Base-by-base conservation (phyloP, 1,140 invertebrate genomes). In the Camponotus vicinus region DNA sequence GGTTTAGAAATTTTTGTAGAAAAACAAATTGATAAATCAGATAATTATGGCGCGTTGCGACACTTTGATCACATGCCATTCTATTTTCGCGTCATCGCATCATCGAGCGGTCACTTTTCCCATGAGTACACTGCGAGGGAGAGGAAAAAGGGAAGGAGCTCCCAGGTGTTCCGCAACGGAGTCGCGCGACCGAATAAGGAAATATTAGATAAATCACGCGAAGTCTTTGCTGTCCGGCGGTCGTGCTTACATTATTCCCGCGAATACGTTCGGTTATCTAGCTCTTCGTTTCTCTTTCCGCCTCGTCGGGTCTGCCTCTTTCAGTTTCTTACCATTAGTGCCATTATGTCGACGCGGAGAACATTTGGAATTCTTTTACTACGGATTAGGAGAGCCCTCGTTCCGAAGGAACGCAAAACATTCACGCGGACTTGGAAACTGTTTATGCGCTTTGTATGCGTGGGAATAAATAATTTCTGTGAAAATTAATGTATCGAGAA, bases 171-270 rank as follows among this genome's bases (percentile, higher is more conserved):
- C 90, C 32, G 84, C 85, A 86, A 70, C 76, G 82, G 77, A 85
- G 83, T 79, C 86, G 76, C 40, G 85, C 70, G 85, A 77, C 92
- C 92, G 89, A 90, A 93, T 92, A 93, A 93, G 92, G 92, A 87
- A 91, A 91, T 91, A 92, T 93, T 92, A 93, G 91, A 92, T 93
- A 93, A 93, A 93, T 92, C 92, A 92, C 91, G 89, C 86, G 71
- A 89, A 89, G 85, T 90, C 78, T 85, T 79, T 89, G 64, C 86
- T 88, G 71, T 89, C 73, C 67, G n/a, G 70, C 80, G 70, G 70
- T 86, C 77, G 87, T 88, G 88, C 90, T 86, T 89, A 87, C 91
- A 92, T 93, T 91, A 91, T 93, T 86, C 88, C 64, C 64, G 79
- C 45, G 57, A 77, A 83, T 73, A 40, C 37, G 42, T 64, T 69